A percentile compares a stretch with the other conserved stretches of the same genome.
Evolutionary conservation across 2,113 vertebrate species (phyloP).

Genomic region (Syrrhaptes paradoxus): DNA sequence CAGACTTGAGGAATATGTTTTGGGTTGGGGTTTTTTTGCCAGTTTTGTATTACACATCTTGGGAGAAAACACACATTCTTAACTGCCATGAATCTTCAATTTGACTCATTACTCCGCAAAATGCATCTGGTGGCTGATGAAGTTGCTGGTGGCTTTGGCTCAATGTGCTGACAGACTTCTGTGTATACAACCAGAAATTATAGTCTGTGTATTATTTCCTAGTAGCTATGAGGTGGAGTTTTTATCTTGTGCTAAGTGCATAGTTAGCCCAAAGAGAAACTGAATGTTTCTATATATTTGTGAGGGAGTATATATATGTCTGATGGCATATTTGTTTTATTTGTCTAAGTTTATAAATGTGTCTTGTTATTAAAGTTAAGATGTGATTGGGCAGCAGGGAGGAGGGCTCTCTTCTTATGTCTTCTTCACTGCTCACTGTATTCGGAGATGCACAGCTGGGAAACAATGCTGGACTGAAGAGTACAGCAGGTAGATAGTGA

Average conservation of each 20-base stretch:
- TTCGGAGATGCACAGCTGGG: background rate
- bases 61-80: background rate
- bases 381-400: background rate
- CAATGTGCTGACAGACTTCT: background rate
- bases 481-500: background rate
- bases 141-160: background rate
- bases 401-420: background rate
- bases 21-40: background rate
- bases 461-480: background rate
- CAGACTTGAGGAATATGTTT: background rate
- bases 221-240: background rate
- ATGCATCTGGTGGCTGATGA: background rate
- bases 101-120: background rate
- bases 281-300: background rate
- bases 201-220: background rate
- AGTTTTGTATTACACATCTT: background rate
- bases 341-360: background rate
- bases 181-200: background rate
- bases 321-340: background rate
- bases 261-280: background rate
- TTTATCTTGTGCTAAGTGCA: background rate
- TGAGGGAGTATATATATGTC: background rate
- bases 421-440: background rate
- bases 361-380: background rate
- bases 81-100: background rate